These are phyloP conservation scores for Dicrostonyx torquatus DNA, from an alignment of 2,797 vertebrate species.

Conservation along the genomic window DNA sequence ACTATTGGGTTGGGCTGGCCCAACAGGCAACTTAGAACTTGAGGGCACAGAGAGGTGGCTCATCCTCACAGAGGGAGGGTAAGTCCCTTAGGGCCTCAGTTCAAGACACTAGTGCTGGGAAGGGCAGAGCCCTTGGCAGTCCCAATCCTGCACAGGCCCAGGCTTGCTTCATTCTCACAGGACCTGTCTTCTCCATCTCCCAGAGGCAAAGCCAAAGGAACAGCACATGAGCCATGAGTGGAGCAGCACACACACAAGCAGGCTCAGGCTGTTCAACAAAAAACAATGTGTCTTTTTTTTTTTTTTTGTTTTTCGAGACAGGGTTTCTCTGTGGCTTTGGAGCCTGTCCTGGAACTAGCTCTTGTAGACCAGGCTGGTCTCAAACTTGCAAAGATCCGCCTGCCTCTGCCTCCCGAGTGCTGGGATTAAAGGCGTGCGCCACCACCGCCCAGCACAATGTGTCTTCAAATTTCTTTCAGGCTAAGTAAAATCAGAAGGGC, in stretches of 20 bases:
- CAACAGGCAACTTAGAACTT: slow-evolving; percentile 33
- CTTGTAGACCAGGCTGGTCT: too few species aligned
- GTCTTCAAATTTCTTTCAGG: slow-evolving; percentile 9
- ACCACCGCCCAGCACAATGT: too few species aligned
- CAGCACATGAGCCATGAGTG: neutral
- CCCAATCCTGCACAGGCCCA: slow-evolving; percentile 31
- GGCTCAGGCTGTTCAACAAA: neutral
- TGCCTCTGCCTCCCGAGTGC: too few species aligned
- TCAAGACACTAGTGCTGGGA: slow-evolving; percentile 12
- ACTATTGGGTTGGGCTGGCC: slow-evolving; percentile 30
- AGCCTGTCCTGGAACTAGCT: too few species aligned
- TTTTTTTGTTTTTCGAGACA: too few species aligned
- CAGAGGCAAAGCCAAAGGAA: neutral
- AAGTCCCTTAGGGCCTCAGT: neutral
- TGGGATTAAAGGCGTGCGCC: too few species aligned
- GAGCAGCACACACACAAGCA: neutral
- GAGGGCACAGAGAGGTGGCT: slow-evolving; percentile 17
- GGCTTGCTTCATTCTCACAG: slow-evolving; percentile 20
- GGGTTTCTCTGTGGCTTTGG: too few species aligned
- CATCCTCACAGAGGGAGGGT: neutral
- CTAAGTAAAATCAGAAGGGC: slow-evolving; percentile 11
- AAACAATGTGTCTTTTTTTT: neutral
- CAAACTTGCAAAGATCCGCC: too few species aligned
- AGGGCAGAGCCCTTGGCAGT: neutral
- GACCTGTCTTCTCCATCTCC: neutral